Base-by-base conservation (phyloP, 2,888 invertebrate genomes). In the Anodontia alba region DNA sequence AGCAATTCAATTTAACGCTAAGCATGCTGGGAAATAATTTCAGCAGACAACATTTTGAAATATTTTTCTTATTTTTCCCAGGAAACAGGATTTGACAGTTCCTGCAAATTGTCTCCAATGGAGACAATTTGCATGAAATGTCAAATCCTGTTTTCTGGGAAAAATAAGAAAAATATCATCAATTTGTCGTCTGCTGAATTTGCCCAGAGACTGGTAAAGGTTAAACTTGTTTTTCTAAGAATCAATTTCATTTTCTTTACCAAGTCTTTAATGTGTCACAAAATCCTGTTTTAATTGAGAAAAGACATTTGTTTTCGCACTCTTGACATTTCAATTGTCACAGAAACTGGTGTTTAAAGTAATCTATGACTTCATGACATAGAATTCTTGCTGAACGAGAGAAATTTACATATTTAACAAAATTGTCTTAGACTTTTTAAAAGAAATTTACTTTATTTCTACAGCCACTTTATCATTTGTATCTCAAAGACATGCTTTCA, bases 221-320 rank as follows among this genome's bases (percentile, higher is more conserved):
- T n/a, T n/a, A n/a, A n/a, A 62, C 1, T 62, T 62, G 31, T 62
- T 62, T 33, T 62, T 2, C 62, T 33, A 62, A 62, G 62, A 62
- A 62, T 62, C 62, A 62, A 62, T 62, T 62, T 62, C 31, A 62
- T 62, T 62, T 62, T 62, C 62, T 62, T 62, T 62, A 62, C 62
- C 62, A 62, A 62, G 62, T 62, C 62, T 62, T 62, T 62, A 62
- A 62, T 62, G 62, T 62, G 62, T 62, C 62, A 62, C 62, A 62
- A 33, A 62, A 62, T 62, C 62, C 62, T 29, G 17, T 62, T 62
- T 62, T 62, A 62, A 62, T 62, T 62, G 62, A 62, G 62, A 62
- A 62, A 62, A 62, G 62, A 62, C 62, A 62, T 62, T 62, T 62
- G 62, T 62, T n/a, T 62, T 62, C 62, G 33, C 62, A 62, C 62